A percentile compares a stretch with the other conserved stretches of the same genome.
These are phyloP conservation scores for Rhyacophila evoluta DNA, from an alignment of 2,888 invertebrate species.

Conservation along the genomic window DNA sequence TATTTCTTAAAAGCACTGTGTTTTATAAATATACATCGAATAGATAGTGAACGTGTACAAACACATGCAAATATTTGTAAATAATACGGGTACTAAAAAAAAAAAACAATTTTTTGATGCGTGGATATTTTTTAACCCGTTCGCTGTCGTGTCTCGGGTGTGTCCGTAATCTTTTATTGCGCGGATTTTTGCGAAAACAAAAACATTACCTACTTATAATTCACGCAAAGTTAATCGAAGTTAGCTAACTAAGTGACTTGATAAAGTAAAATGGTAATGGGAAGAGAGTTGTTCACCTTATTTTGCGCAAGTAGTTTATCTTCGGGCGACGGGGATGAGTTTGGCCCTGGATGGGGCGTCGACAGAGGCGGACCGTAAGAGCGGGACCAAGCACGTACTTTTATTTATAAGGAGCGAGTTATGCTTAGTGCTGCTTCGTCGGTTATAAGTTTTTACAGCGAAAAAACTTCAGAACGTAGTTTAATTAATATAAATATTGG, in stretches of 20 bases:
- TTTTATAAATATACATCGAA: no score
- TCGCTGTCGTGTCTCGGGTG: no score
- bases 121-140: no score
- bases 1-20: no score
- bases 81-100: no score
- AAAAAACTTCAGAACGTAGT: neutral
- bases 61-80: no score
- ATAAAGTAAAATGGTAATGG: conserved; percentile 51
- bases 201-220: conserved; percentile 4
- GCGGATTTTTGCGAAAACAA: conserved; percentile 25
- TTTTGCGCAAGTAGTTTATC: conserved; percentile 45
- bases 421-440: neutral
- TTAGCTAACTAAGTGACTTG: conserved; percentile 49
- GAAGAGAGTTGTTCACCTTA: conserved; percentile 42
- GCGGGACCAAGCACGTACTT: neutral
- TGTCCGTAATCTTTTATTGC: no score
- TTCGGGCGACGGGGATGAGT: conserved; percentile 23
- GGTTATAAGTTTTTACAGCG: neutral
- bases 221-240: conserved; percentile 52
- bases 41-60: no score
- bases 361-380: neutral
- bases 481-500: no score
- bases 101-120: no score
- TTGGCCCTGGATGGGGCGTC: neutral
- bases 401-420: conserved; percentile 10